Conservation (phyloP, 2,888 invertebrate genomes). For the Dicyrtoma fusca region DNA sequence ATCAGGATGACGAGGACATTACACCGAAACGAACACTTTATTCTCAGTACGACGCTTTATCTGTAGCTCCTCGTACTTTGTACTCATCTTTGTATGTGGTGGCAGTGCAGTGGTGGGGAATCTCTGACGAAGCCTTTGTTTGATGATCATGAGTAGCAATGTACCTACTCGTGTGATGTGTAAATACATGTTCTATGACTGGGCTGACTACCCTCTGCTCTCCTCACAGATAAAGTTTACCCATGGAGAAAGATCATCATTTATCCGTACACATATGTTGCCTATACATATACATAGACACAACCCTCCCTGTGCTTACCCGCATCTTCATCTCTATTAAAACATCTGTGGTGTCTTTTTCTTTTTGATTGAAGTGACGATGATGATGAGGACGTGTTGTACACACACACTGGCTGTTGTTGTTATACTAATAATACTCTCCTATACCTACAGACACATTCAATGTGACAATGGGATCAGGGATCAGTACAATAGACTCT, state of each 20-base stretch:
- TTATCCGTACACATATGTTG: neutral
- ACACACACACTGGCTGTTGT: neutral
- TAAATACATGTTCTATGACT: no score
- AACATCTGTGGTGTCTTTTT: constrained; percentile 26
- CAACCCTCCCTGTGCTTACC: no score
- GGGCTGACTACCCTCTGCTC: no score
- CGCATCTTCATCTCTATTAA: constrained; percentile 10
- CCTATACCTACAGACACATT: neutral
- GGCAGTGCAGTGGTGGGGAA: no score
- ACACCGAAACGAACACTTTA: neutral
- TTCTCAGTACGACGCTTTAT: no score
- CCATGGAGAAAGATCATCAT: constrained; percentile 32
- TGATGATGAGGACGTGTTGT: no score
- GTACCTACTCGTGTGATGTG: neutral
- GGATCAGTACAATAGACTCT: constrained; percentile 26
- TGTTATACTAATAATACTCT: neutral
- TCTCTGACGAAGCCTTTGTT: no score
- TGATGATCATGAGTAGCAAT: constrained; percentile 7
- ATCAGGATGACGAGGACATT: neutral
- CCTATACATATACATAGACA: neutral
- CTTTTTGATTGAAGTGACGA: constrained; percentile 28
- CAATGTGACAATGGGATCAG: constrained; percentile 32
- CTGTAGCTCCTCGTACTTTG: no score
- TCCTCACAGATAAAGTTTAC: neutral
- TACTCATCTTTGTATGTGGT: no score